Base-by-base conservation (phyloP, 2,797 vertebrate species). In the Melopsittacus undulatus region DNA sequence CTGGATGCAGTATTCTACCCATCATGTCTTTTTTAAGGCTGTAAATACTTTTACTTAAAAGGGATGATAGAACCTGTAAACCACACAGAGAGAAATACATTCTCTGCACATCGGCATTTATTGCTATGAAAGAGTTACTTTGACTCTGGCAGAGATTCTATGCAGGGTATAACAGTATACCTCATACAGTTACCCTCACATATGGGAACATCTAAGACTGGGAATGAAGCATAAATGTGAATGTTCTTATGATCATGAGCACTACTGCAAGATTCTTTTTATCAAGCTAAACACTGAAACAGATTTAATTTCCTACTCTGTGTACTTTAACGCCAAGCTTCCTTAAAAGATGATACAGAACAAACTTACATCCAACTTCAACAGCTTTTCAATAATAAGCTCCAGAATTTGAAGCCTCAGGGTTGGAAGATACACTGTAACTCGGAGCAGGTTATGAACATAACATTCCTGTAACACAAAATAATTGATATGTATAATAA, bases 291-390 rank as follows among this genome's bases (percentile, higher is more conserved):
- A 90, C 43, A 77, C 13, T 42, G n/a, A 76, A 62, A 29, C 1
- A 1, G 29, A 66, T 34, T 79, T 76, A 1, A 54, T 29, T 68
- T 89, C 32, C 23, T 34, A 29, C 15, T 40, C 34, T 38, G 15
- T 36, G 27, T 43, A 67, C 34, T 64, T 83, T 69, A 89, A 76
- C 21, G 38, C 6, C 6, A 57, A 79, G 8, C 22, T 69, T 69
- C 46, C 43, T 22, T n/a, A 84, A 68, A 90, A 95, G 34, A 32
- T 10, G 51, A 49, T 40, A 69, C 17, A 81, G 45, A 64, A 59
- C 54, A 94, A 92, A 98, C 99, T 98, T 97, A 99, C 99, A 91
- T 99, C 99, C 90, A 99, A 97, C 72, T 98, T 99, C 62, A 99
- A 98, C 94, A 99, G 97, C 94, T 98, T 99, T 94, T 98, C 98